A percentile compares a stretch with the other conserved stretches of the same genome.
Evolutionary conservation across 2,888 invertebrate genomes (phyloP).

Genomic region (Xanthostigma xanthostigma): DNA sequence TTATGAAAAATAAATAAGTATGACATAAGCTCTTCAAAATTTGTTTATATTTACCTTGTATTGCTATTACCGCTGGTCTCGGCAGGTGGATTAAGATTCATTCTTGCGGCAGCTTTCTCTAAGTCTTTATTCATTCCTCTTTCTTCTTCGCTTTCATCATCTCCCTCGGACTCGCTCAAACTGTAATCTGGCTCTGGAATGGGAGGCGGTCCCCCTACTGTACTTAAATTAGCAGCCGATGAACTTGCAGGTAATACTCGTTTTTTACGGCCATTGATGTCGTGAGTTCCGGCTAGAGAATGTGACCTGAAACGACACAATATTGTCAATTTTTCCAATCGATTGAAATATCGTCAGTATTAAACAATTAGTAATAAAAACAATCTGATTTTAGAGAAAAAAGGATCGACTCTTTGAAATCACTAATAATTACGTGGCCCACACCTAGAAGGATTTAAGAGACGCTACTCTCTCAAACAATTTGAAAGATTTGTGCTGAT

Average conservation of each 20-base stretch:
- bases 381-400: too few species aligned
- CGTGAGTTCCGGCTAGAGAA: constrained; percentile 14
- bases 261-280: constrained; percentile 17
- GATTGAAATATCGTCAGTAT: too few species aligned
- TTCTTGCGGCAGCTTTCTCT: constrained; percentile 32
- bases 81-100: constrained; percentile 22
- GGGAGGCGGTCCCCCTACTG: constrained; percentile 50
- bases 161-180: constrained; percentile 63
- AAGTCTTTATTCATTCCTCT: constrained; percentile 35
- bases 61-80: constrained; percentile 67
- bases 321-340: too few species aligned
- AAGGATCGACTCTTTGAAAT: too few species aligned
- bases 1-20: constrained; percentile 1
- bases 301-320: too few species aligned
- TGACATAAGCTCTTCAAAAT: constrained; percentile 1
- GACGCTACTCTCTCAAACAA: too few species aligned
- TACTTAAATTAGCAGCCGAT: constrained; percentile 5
- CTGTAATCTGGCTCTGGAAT: constrained; percentile 85
- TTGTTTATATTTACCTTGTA: constrained; percentile 35
- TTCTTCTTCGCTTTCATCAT: constrained; percentile 29
- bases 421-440: too few species aligned
- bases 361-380: too few species aligned
- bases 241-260: constrained; percentile 4
- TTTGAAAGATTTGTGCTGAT: too few species aligned
- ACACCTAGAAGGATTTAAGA: too few species aligned